These are phyloP conservation scores for Cardiocondyla obscurior DNA, from an alignment of 1,140 invertebrate genomes.

Conservation along the genomic window DNA sequence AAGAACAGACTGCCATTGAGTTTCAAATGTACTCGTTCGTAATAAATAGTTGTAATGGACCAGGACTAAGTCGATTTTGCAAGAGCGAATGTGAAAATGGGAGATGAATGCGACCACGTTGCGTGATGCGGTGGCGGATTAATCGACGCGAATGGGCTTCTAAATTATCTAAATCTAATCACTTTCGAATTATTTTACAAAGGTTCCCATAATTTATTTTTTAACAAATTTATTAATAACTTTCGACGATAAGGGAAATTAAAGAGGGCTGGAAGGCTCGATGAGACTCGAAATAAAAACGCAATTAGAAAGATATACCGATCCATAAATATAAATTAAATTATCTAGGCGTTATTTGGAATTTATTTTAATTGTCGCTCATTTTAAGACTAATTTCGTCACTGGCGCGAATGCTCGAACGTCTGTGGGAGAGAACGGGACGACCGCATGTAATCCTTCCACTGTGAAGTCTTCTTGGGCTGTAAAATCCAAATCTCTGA, in stretches of 20 bases:
- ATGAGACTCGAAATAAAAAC: constrained; percentile 18
- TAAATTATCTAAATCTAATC: too few species aligned
- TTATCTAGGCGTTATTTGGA: not conserved
- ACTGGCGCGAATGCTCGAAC: not conserved
- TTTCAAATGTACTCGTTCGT: constrained; percentile 63
- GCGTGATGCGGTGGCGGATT: constrained; percentile 38
- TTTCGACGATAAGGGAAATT: too few species aligned
- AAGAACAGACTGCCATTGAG: constrained; percentile 73
- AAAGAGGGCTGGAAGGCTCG: too few species aligned
- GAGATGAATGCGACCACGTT: constrained; percentile 8
- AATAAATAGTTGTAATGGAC: constrained; percentile 53
- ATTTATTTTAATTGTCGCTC: constrained; percentile 8
- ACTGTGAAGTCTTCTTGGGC: constrained; percentile 10
- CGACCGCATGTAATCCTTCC: constrained; percentile 18
- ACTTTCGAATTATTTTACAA: not conserved
- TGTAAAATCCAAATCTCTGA: constrained; percentile 23
- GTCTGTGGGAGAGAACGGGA: not conserved
- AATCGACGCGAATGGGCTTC: not conserved
- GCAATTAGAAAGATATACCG: not conserved
- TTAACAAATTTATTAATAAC: constrained; percentile 4
- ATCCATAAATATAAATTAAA: not conserved
- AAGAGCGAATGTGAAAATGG: not conserved
- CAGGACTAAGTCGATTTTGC: constrained; percentile 31
- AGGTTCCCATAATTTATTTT: not conserved
- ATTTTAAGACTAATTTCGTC: constrained; percentile 5